Conservation (phyloP, 2,797 vertebrate species). For the Chloroceryle amazona region DNA sequence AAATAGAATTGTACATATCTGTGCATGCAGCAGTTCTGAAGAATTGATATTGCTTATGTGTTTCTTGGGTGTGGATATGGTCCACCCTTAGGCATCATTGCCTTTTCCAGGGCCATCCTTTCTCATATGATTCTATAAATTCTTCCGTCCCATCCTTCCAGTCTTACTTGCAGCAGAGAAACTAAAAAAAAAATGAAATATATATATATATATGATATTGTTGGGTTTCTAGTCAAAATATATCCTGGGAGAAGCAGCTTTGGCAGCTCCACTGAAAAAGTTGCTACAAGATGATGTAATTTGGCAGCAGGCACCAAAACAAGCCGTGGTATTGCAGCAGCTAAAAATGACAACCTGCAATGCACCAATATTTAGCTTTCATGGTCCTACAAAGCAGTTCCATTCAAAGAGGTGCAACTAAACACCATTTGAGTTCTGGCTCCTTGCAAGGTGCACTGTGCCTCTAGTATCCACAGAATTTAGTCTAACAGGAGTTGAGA, state of each 20-base stretch:
- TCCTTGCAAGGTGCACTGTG: neutral
- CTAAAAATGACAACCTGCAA: conserved; percentile 65
- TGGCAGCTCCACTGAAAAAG: conserved; percentile 21
- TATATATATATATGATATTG: neutral
- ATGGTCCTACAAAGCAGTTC: neutral
- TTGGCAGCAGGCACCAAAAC: conserved; percentile 59
- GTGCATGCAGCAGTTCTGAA: neutral
- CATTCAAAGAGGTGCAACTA: neutral
- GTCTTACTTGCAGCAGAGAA: neutral
- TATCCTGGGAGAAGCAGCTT: neutral
- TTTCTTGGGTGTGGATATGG: neutral
- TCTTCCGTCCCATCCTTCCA: neutral
- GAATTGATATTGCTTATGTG: neutral
- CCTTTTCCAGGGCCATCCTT: neutral
- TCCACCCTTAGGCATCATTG: neutral
- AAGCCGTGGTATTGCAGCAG: conserved; percentile 42
- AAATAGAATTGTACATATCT: neutral
- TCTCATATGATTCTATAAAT: neutral
- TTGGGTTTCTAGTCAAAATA: neutral
- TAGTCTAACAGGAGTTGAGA: neutral
- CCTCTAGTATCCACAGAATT: neutral
- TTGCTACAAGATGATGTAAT: conserved; percentile 56
- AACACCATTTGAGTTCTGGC: neutral
- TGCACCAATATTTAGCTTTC: conserved; percentile 54
- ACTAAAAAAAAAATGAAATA: neutral